Evolutionary conservation across 2,888 invertebrate genomes (phyloP).

Genomic region (Parascotia fuliginaria): DNA sequence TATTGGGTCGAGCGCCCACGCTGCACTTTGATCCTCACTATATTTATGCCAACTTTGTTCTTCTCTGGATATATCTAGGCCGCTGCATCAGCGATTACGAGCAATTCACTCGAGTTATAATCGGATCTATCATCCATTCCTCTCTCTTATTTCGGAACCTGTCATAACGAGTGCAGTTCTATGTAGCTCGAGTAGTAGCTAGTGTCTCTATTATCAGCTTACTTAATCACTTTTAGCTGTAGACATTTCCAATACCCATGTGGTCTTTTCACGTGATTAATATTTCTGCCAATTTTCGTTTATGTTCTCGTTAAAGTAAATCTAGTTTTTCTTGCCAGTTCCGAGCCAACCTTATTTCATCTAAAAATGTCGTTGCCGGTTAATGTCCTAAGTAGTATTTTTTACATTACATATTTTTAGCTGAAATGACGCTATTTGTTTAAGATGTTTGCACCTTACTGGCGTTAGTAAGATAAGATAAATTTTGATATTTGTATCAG

Average conservation of each 20-base stretch:
- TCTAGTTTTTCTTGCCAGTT: constrained; percentile 39
- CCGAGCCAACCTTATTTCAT: constrained; percentile 47
- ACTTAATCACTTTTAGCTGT: constrained; percentile 24
- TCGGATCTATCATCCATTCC: constrained; percentile 50
- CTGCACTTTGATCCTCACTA: constrained; percentile 81
- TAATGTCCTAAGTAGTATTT: constrained; percentile 44
- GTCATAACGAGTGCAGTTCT: constrained; percentile 28
- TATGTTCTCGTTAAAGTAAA: constrained; percentile 29
- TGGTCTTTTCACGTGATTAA: constrained; percentile 39
- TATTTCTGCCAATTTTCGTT: constrained; percentile 49
- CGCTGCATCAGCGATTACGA: constrained; percentile 65
- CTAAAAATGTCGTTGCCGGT: constrained; percentile 40
- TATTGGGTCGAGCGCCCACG: constrained; percentile 84
- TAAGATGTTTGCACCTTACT: constrained; percentile 69
- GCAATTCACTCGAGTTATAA: constrained; percentile 61
- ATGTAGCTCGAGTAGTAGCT: constrained; percentile 6
- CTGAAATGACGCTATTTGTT: constrained; percentile 54
- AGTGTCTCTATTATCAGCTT: constrained; percentile 4
- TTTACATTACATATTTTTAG: constrained; percentile 39
- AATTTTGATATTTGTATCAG: constrained; percentile 71
- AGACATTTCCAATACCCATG: constrained; percentile 22
- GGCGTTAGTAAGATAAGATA: constrained; percentile 71
- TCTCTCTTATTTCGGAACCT: constrained; percentile 31
- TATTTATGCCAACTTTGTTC: constrained; percentile 84
- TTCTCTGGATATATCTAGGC: constrained; percentile 77